These are phyloP conservation scores for Lasioglossum malachurum DNA, from an alignment of 2,888 invertebrate species.

Conservation along the genomic window DNA sequence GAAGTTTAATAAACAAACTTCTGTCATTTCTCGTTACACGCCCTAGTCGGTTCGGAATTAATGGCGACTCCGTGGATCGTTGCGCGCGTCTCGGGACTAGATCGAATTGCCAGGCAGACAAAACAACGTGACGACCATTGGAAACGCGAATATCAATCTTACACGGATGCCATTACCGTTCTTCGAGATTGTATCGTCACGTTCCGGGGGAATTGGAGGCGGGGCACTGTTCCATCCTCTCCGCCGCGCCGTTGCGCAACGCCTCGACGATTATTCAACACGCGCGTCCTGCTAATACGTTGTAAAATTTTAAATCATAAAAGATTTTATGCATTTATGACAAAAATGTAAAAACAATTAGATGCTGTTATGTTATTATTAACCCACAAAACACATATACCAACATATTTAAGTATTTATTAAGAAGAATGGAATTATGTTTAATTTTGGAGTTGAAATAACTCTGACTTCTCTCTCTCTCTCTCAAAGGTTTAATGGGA, in stretches of 20 bases:
- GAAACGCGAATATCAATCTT: constrained; percentile 23
- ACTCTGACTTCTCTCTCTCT: no score
- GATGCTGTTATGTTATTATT: no score
- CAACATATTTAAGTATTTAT: no score
- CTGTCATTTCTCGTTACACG: background rate
- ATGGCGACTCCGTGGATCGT: background rate
- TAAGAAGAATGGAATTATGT: no score
- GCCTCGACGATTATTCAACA: background rate
- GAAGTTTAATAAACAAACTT: constrained; percentile 46
- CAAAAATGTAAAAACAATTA: no score
- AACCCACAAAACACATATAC: no score
- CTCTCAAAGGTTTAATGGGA: no score
- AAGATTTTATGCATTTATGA: no score
- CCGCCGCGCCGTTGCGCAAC: background rate
- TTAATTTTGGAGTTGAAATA: no score
- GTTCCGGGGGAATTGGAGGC: background rate
- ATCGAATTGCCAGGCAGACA: constrained; percentile 20
- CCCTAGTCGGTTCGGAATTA: constrained; percentile 9
- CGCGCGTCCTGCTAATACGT: no score
- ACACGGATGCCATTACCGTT: background rate
- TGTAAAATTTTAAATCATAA: background rate
- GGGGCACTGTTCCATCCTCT: background rate
- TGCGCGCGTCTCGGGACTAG: background rate
- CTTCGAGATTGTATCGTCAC: constrained; percentile 13
- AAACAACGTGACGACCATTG: constrained; percentile 16